Percentiles rank a stretch among this genome's conserved stretches.
phyloP scores from a whole-genome alignment of 2,113 vertebrate species.

The Nothocercus nigrocapillus region DNA sequence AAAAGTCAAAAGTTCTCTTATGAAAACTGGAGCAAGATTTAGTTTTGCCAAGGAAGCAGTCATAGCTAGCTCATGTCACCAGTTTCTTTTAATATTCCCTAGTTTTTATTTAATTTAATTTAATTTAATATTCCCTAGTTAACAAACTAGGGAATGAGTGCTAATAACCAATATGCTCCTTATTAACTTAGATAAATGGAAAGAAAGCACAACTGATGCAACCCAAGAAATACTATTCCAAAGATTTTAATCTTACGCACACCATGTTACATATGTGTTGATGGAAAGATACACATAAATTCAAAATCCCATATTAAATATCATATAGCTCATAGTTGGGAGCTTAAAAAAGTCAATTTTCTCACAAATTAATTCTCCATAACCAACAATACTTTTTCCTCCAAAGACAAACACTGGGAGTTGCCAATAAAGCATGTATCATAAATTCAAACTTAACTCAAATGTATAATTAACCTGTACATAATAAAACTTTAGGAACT shows the following conservation, averaged over 20 bases:
- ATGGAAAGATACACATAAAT: neutral
- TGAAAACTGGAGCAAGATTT: neutral
- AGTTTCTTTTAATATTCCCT: neutral
- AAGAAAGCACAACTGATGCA: neutral
- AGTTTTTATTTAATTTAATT: no score
- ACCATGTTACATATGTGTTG: rapidly evolving
- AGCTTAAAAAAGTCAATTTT: neutral
- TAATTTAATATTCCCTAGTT: no score
- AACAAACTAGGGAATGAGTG: neutral
- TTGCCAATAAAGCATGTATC: neutral
- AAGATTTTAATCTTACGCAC: neutral
- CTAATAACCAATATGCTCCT: neutral
- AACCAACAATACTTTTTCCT: neutral
- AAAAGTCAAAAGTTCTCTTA: neutral
- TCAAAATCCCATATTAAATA: neutral
- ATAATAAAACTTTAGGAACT: neutral
- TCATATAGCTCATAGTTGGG: neutral
- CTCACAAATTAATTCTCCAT: neutral
- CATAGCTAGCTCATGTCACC: neutral
- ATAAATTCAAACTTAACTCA: neutral
- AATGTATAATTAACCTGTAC: neutral
- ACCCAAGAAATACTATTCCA: neutral
- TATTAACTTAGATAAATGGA: neutral
- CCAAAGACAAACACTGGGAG: neutral
- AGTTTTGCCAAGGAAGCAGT: neutral